phyloP scores from a whole-genome alignment of 2,888 invertebrate genomes.

The Aromia moschata region DNA sequence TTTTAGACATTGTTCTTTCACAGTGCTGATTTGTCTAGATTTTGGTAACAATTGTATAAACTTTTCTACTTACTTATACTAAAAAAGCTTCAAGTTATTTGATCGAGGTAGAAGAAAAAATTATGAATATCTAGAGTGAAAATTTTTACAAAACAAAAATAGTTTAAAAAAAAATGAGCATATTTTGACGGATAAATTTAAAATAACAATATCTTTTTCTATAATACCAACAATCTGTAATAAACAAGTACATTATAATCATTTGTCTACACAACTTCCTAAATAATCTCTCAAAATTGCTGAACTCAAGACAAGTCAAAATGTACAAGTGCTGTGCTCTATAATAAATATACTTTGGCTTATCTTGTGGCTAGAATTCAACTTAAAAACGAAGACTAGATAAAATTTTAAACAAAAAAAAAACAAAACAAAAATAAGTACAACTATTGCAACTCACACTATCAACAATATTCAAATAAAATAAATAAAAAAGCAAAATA shows the following conservation, averaged over 20 bases:
- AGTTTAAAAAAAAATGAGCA: constrained; percentile 28
- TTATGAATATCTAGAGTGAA: constrained; percentile 22
- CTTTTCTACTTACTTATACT: constrained; percentile 36
- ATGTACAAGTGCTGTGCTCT: no score
- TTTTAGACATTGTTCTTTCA: constrained; percentile 33
- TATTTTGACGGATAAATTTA: constrained; percentile 29
- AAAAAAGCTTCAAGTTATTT: constrained; percentile 37
- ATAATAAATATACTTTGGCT: constrained; percentile 6
- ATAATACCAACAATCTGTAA: constrained; percentile 45
- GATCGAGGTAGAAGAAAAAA: constrained; percentile 40
- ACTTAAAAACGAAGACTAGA: constrained; percentile 40
- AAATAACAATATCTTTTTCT: constrained; percentile 31
- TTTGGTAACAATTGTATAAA: constrained; percentile 41
- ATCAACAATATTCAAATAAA: constrained; percentile 28
- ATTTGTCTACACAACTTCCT: constrained; percentile 32
- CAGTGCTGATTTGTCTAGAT: constrained; percentile 44
- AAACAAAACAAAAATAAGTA: constrained; percentile 36
- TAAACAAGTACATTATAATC: constrained; percentile 42
- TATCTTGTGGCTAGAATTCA: constrained; percentile 7
- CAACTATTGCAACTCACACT: constrained; percentile 32
- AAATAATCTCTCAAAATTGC: constrained; percentile 31
- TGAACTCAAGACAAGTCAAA: constrained; percentile 24
- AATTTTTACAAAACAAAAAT: constrained; percentile 20
- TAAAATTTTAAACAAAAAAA: constrained; percentile 37
- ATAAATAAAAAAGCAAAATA: constrained; percentile 34